Evolutionary conservation across 2,888 invertebrate species (phyloP), one percentile per base, ranked within the genome.

Genomic region (Onthophagus sagittarius): DNA sequence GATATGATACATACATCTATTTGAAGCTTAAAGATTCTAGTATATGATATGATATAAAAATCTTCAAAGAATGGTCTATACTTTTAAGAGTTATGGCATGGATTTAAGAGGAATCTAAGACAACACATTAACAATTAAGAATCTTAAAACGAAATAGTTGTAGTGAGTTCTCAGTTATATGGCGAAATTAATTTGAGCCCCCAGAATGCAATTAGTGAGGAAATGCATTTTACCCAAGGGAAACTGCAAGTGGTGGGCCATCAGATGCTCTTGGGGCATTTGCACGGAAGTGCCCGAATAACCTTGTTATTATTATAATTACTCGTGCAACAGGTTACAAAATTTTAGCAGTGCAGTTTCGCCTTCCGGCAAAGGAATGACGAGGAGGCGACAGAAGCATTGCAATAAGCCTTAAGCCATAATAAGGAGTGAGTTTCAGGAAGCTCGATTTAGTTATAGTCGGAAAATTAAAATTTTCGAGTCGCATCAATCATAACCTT

Each of bases 241-340:
- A 53, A 4, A 53, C 39, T 53, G 39, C 39, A 53, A 53, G 39
- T 53, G 39, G 9, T 11, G 39, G 39, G 39, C 39, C 39, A 53
- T 53, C 39, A 53, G 39, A 53, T 53, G 39, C 39, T 53, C 39
- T 11, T 11, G 39, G 39, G 39, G 39, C 39, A 53, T 53, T 53
- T 53, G 39, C 39, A 53, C 39, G 39, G 39, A 67, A 15, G 23
- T 67, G 31, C 67, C 23, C 23, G 23, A 67, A 32, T 67, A 67
- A 67, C 23, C 67, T 67, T 67, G 67, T 67, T 67, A 67, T 67
- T 67, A 67, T 67, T 67, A 67, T 67, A 67, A 67, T 67, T 67
- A 32, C 67, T 67, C n/a, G 67, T 23, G 67, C 67, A 67, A 67
- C 67, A 67, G 67, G 67, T 67, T 67, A 67, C 6, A 31, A 23